phyloP scores from a whole-genome alignment of 2,888 invertebrate species.

The Junonia oenone region DNA sequence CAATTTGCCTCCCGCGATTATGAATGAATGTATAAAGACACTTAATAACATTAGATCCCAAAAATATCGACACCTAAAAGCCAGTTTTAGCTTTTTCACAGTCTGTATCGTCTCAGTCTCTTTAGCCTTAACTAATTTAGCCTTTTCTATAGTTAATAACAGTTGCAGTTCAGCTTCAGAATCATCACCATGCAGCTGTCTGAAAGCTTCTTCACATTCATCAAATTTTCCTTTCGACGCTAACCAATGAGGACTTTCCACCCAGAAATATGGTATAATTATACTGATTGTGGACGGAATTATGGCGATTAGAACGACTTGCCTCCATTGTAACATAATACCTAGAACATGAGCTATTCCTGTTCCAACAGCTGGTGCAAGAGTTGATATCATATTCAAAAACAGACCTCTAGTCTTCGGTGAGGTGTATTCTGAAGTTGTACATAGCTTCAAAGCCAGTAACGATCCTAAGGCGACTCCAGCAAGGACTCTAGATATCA shows the following conservation, averaged over 20 bases:
- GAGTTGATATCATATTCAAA: conserved; percentile 25
- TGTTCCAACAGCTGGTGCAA: conserved; percentile 27
- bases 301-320: conserved; percentile 28
- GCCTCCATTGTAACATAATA: conserved; percentile 29
- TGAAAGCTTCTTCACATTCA: conserved; percentile 22
- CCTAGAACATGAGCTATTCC: conserved; percentile 28
- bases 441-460: not conserved
- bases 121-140: conserved; percentile 11
- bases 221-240: conserved; percentile 31
- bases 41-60: conserved; percentile 22
- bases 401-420: conserved; percentile 24
- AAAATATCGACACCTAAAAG: conserved; percentile 23
- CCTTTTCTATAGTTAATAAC: conserved; percentile 25
- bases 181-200: conserved; percentile 17
- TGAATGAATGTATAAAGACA: conserved; percentile 16
- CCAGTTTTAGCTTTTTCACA: conserved; percentile 8
- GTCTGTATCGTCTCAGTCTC: not conserved
- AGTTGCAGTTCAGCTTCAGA: conserved; percentile 26
- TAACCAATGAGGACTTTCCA: conserved; percentile 34
- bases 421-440: conserved; percentile 18
- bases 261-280: conserved; percentile 26
- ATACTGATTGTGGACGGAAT: conserved; percentile 21
- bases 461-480: not conserved
- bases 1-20: conserved; percentile 26
- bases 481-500: not conserved